A percentile compares a stretch with the other conserved stretches of the same genome.
phyloP scores from a whole-genome alignment of 2,113 vertebrate species.

The Myocastor coypus region DNA sequence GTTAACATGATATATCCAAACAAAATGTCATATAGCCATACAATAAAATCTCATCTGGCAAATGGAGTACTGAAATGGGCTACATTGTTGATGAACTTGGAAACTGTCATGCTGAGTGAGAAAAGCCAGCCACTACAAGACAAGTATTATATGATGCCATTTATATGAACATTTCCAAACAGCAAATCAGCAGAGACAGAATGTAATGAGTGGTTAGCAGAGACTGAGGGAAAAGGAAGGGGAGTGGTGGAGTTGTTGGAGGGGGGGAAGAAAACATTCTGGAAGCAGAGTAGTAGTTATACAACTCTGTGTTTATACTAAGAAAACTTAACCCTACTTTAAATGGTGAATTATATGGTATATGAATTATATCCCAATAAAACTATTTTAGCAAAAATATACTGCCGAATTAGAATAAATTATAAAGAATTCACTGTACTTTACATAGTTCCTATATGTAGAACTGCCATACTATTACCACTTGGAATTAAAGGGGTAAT shows the following conservation, averaged over 20 bases:
- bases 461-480: slow-evolving; percentile 89
- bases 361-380: slow-evolving; percentile 10
- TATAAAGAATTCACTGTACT: neutral
- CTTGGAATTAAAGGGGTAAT: slow-evolving; percentile 89
- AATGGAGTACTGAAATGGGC: neutral
- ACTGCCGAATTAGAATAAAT: slow-evolving; percentile 82
- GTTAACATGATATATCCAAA: neutral
- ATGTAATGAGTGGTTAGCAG: neutral
- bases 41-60: slow-evolving; percentile 15
- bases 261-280: neutral
- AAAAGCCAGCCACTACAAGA: neutral
- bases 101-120: neutral
- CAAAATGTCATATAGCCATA: neutral
- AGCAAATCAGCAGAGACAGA: neutral
- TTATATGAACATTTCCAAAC: neutral
- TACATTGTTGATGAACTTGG: neutral
- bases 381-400: slow-evolving; percentile 83
- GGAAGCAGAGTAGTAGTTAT: neutral
- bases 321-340: neutral
- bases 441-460: slow-evolving; percentile 85
- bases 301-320: neutral
- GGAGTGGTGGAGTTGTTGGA: neutral
- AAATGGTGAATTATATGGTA: neutral
- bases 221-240: neutral
- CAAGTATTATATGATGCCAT: neutral